phyloP scores from a whole-genome alignment of 2,113 vertebrate genomes.

The Prionailurus viverrinus region DNA sequence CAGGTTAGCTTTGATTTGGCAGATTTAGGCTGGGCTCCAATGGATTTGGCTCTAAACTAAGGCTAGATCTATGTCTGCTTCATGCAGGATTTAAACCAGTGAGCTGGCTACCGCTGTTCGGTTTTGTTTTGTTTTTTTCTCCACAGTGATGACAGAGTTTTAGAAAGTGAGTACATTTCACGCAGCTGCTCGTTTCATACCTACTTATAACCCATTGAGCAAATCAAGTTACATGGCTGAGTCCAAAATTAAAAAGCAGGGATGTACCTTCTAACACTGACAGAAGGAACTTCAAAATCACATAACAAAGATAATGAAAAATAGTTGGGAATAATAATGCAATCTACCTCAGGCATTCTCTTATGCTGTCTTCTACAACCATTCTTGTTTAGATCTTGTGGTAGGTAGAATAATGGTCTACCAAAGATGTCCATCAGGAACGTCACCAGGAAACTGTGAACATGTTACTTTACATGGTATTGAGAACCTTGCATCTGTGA shows the following conservation, averaged over 20 bases:
- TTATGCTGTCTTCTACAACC: background rate
- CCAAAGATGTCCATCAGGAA: background rate
- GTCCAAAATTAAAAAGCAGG: background rate
- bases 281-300: background rate
- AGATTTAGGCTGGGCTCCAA: background rate
- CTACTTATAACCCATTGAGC: background rate
- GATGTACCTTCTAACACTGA: background rate
- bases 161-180: background rate
- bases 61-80: background rate
- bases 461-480: background rate
- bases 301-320: background rate
- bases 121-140: background rate
- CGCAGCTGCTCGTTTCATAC: background rate
- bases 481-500: background rate
- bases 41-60: background rate
- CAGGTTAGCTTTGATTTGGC: background rate
- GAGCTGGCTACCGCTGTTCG: background rate
- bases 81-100: background rate
- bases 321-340: background rate
- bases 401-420: background rate
- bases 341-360: background rate
- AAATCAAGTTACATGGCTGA: background rate
- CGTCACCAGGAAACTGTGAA: background rate
- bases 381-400: background rate
- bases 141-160: background rate